Base-by-base conservation (phyloP, 2,113 vertebrate species). In the Polyodon spathula region DNA sequence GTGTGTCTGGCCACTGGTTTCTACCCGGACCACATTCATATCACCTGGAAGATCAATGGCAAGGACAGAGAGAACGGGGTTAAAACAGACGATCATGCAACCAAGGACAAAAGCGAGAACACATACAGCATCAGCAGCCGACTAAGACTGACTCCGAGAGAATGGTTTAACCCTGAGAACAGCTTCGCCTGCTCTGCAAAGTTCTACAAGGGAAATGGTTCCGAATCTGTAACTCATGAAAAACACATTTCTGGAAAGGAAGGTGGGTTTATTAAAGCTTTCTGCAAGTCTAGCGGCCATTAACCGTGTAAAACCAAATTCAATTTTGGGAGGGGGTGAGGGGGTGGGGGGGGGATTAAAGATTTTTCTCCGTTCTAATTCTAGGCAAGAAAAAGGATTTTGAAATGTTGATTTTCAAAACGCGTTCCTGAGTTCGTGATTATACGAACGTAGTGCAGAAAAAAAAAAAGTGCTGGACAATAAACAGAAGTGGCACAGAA, bases 1-100 rank as follows among this genome's bases (percentile, higher is more conserved):
- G 85, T 90, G 4, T 90, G 87, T 60, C 73, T 90, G 66, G 87
- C 80, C 60, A 85, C 72, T 0, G 68, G 54, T 64, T 90, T 89
- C 77, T 88, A 65, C 58, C 88, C 88, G 0, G 81, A 90, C 73
- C 76, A 85, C 6, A 58, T 88, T 64, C 69, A 56, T 15, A 61
- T 90, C 43, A 8, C 5, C 40, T 90, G 88, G 88, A 71, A 15
- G 42, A 69, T 88, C 67, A 83, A 88, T 0, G 72, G 62, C 0
- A 53, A 44, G 42, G 0, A 55, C 16, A 72, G 60, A 27, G 52
- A 2, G 0, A 59, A 56, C 0, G 78, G 79, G 1, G 71, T 83
- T 60, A 79, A 74, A 5, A 86, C 72, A 1, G 83, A 86, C 42
- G 37, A 15, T 1, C 66, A 71, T 37, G n/a, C 8, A 8, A 60